Evolutionary conservation across 53 echinoderm and acorn worm species (phyloP).

Genomic region (Holothuria leucospilota): DNA sequence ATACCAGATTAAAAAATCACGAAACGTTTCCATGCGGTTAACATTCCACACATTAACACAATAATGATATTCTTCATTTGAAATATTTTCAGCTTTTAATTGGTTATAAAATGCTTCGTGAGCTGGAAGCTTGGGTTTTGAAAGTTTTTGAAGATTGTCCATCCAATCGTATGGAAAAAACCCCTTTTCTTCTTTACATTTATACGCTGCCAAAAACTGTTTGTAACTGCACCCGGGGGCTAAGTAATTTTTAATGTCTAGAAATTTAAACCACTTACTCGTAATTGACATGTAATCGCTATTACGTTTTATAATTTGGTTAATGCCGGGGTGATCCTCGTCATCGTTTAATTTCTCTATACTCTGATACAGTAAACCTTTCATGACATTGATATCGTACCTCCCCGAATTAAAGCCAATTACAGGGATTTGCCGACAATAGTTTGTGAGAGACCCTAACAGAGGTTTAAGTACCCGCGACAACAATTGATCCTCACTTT

Average conservation of each 20-base stretch:
- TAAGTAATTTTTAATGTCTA: slow-evolving; percentile 60
- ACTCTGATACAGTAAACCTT: slow-evolving; percentile 41
- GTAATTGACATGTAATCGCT: too few species aligned
- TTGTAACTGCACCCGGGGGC: slow-evolving; percentile 57
- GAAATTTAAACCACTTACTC: too few species aligned
- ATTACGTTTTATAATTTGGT: too few species aligned
- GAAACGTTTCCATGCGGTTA: slow-evolving; percentile 29
- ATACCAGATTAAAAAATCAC: slow-evolving; percentile 65
- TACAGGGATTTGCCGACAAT: too few species aligned
- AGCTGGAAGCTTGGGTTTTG: background rate
- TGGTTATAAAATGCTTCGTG: slow-evolving; percentile 31
- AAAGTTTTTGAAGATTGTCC: slow-evolving; percentile 48
- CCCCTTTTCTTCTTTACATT: slow-evolving; percentile 35
- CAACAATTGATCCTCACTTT: too few species aligned
- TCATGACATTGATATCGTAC: too few species aligned
- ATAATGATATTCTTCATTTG: slow-evolving; percentile 51
- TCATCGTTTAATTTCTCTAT: slow-evolving; percentile 26
- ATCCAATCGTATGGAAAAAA: slow-evolving; percentile 64
- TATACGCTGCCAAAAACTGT: slow-evolving; percentile 59
- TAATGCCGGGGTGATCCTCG: background rate
- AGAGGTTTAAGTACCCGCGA: background rate
- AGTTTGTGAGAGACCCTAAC: too few species aligned
- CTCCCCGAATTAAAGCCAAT: too few species aligned
- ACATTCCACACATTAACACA: slow-evolving; percentile 57
- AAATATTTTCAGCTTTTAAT: slow-evolving; percentile 23